Evolutionary conservation across 2,888 invertebrate species (phyloP).

Genomic region (Chymomyza amoena): DNA sequence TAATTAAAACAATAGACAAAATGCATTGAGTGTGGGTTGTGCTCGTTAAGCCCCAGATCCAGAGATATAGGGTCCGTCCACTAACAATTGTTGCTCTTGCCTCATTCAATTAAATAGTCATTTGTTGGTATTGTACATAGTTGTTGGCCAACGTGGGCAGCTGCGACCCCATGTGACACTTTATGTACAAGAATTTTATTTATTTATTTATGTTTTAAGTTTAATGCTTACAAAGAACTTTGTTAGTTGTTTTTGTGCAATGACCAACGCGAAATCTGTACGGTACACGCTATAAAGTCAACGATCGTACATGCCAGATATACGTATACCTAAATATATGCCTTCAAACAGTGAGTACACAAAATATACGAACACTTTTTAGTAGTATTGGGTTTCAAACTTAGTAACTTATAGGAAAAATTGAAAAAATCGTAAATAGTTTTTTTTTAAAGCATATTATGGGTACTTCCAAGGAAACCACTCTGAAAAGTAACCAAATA

Average conservation of each 20-base stretch:
- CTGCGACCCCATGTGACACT: not conserved
- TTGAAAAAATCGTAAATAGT: too few relatives aligned
- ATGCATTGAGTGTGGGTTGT: not conserved
- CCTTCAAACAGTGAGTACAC: slow-evolving; percentile 3
- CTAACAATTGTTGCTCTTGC: not conserved
- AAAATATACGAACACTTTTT: too few relatives aligned
- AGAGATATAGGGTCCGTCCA: not conserved
- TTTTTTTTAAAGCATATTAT: too few relatives aligned
- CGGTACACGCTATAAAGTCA: slow-evolving; percentile 27
- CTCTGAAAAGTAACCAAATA: too few relatives aligned
- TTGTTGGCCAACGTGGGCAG: too few relatives aligned
- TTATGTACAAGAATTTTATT: not conserved
- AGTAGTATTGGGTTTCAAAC: too few relatives aligned
- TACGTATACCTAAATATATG: not conserved
- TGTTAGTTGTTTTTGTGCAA: slow-evolving; percentile 17
- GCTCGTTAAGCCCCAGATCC: not conserved
- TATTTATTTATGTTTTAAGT: slow-evolving; percentile 4
- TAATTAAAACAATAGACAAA: not conserved
- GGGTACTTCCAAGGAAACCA: too few relatives aligned
- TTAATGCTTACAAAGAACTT: not conserved
- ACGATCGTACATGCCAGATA: slow-evolving; percentile 35
- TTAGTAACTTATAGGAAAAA: too few relatives aligned
- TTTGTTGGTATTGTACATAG: not conserved
- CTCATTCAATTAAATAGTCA: not conserved
- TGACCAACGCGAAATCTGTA: slow-evolving; percentile 61